These are phyloP conservation scores for Hyles vespertilio DNA, from an alignment of 1,140 invertebrate genomes.

Conservation along the genomic window DNA sequence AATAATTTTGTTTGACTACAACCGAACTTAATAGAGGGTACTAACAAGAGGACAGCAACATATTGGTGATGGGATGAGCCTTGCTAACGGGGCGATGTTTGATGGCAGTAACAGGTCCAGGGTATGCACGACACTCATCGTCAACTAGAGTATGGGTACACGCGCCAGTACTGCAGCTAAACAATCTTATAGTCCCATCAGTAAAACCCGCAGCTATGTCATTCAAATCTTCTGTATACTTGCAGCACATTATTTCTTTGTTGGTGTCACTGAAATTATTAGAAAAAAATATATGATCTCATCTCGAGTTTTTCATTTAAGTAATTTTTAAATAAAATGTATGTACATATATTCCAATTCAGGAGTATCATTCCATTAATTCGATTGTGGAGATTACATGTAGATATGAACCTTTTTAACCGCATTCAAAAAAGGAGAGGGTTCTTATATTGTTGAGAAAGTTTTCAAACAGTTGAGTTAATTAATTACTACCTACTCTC, in stretches of 20 bases:
- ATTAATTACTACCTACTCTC: background rate
- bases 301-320: background rate
- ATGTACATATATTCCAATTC: background rate
- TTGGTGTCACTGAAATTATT: constrained; percentile 64
- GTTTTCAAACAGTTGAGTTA: background rate
- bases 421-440: background rate
- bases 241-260: constrained; percentile 76
- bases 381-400: background rate
- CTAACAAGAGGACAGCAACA: constrained; percentile 76
- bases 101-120: constrained; percentile 75
- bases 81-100: constrained; percentile 77
- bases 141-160: constrained; percentile 67
- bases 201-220: constrained; percentile 76
- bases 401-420: background rate
- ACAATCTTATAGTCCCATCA: constrained; percentile 76
- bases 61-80: constrained; percentile 76
- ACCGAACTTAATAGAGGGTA: background rate
- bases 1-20: too few relatives aligned
- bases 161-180: constrained; percentile 63
- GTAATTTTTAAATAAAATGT: background rate
- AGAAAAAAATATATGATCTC: background rate
- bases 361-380: background rate
- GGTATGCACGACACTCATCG: constrained; percentile 73
- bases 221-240: constrained; percentile 78
- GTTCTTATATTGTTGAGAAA: background rate